Evolutionary conservation across 2,113 vertebrate genomes (phyloP).

Genomic region (Astatotilapia flaviijosephi): DNA sequence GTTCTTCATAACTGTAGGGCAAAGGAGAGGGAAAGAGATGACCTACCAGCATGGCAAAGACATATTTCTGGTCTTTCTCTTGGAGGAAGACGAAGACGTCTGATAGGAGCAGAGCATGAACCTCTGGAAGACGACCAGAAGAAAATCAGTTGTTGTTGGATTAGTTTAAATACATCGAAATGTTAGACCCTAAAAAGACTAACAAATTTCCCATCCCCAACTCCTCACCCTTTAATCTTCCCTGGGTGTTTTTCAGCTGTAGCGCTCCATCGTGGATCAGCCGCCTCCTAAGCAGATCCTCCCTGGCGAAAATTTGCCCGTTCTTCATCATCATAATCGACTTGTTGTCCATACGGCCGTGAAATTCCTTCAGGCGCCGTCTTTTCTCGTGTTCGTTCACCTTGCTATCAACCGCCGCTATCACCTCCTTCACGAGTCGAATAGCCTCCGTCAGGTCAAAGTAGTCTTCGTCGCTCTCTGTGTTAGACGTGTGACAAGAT

Average conservation of each 20-base stretch:
- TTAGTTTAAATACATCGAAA: neutral
- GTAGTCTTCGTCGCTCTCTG: conserved; percentile 84
- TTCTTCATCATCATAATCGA: conserved; percentile 96
- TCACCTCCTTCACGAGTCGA: conserved; percentile 83
- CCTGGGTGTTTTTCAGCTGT: conserved; percentile 79
- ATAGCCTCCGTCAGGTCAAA: conserved; percentile 80
- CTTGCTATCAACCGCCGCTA: conserved; percentile 86
- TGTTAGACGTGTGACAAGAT: neutral
- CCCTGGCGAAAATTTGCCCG: conserved; percentile 91
- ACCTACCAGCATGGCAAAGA: conserved; percentile 91
- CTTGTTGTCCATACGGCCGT: conserved; percentile 86
- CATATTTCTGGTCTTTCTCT: conserved; percentile 96
- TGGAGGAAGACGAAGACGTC: conserved; percentile 91
- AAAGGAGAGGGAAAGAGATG: neutral
- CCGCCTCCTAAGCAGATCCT: conserved; percentile 85
- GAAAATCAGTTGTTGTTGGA: neutral
- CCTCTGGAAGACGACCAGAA: conserved; percentile 70
- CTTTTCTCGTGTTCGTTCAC: conserved; percentile 93
- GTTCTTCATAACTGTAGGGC: neutral
- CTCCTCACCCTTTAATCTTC: conserved; percentile 84
- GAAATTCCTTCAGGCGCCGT: conserved; percentile 83
- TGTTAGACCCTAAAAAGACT: fast-evolving
- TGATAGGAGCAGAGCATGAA: conserved; percentile 88
- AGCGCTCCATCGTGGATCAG: conserved; percentile 87
- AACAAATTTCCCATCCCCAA: conserved; percentile 26